Evolutionary conservation across 2,797 vertebrate genomes (phyloP).

Genomic region (Myiotriccus ornatus): DNA sequence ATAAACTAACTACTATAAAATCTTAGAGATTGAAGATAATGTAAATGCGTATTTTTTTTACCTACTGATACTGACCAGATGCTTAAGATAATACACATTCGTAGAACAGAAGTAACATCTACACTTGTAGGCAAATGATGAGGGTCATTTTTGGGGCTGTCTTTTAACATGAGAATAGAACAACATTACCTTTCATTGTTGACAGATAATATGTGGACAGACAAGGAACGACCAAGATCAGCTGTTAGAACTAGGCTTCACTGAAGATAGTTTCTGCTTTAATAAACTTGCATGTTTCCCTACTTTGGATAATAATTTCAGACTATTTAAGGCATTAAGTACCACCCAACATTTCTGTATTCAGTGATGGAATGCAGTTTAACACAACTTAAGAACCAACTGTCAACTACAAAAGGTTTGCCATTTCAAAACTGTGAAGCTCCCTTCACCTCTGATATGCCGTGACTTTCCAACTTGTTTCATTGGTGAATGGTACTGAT

Average conservation of each 20-base stretch:
- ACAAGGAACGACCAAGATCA: not conserved
- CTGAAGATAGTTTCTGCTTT: not conserved
- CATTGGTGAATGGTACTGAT: not conserved
- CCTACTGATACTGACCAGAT: not conserved
- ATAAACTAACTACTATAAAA: not conserved
- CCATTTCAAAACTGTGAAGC: not conserved
- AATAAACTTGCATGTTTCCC: not conserved
- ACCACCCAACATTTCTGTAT: not conserved
- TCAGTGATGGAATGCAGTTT: not conserved
- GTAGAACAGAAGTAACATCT: not conserved
- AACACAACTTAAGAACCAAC: not conserved
- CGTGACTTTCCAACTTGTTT: not conserved
- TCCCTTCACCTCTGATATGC: not conserved
- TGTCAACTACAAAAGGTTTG: not conserved
- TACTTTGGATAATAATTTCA: not conserved
- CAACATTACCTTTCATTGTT: not conserved
- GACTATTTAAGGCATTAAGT: not conserved
- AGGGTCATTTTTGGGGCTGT: not conserved
- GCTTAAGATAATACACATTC: not conserved
- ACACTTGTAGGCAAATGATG: not conserved
- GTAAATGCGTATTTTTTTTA: not conserved
- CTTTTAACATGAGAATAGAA: not conserved
- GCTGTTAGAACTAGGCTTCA: not conserved
- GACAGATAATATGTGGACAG: not conserved
- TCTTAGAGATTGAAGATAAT: not conserved